These are phyloP conservation scores for Mormyrops boulengeri DNA, from an alignment of 2,797 vertebrate species.

Conservation along the genomic window DNA sequence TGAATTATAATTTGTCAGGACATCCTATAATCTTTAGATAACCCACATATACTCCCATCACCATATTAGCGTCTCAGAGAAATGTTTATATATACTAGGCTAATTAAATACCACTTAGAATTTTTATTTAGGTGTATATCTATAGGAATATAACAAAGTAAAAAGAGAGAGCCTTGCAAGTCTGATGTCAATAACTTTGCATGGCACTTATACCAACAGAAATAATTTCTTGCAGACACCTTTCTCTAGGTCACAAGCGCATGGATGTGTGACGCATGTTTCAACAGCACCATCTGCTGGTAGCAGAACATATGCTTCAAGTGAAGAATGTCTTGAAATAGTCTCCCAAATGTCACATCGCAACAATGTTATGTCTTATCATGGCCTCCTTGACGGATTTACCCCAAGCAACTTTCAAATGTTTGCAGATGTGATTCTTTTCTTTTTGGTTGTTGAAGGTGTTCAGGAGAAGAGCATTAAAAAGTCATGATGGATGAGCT, in stretches of 20 bases:
- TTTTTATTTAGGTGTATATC: not conserved
- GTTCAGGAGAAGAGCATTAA: not conserved
- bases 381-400: not conserved
- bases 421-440: not conserved
- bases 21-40: not conserved
- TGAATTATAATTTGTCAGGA: not conserved
- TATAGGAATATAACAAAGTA: slow-evolving; percentile 24
- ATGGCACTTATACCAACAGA: slow-evolving; percentile 48
- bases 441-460: not conserved
- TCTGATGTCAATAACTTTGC: slow-evolving; percentile 52
- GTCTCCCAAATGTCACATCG: slow-evolving; percentile 38
- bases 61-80: not conserved
- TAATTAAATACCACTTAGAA: not conserved
- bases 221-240: not conserved
- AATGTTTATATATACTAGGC: not conserved
- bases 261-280: slow-evolving; percentile 34
- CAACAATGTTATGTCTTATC: slow-evolving; percentile 38
- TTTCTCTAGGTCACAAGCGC: not conserved
- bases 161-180: slow-evolving; percentile 38
- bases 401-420: not conserved
- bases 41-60: not conserved
- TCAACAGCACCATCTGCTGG: slow-evolving; percentile 54
- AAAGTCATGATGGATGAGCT: not conserved
- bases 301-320: not conserved
- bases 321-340: slow-evolving; percentile 28